Conservation (phyloP, 2,797 vertebrate genomes). For the Rhyacichthys aspro region DNA sequence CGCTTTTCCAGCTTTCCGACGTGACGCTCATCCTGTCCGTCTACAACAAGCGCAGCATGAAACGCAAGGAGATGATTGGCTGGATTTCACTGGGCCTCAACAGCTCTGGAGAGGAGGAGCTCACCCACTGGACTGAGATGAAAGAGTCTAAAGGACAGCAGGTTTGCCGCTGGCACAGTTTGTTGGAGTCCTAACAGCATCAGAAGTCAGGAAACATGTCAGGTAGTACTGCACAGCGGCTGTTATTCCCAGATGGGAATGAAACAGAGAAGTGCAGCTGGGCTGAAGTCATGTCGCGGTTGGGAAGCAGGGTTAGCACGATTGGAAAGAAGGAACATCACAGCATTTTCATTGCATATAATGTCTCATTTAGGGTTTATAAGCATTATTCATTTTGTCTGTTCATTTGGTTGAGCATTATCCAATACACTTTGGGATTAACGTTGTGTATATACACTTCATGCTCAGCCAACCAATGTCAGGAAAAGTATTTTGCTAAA, state of each 20-base stretch:
- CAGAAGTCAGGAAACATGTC: background rate
- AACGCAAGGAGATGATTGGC: conserved; percentile 97
- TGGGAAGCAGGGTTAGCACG: conserved; percentile 13
- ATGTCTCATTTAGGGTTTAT: conserved; percentile 5
- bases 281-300: conserved; percentile 8
- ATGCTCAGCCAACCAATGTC: conserved; percentile 10
- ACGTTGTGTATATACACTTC: conserved; percentile 15
- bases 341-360: conserved; percentile 8
- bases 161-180: conserved; percentile 94
- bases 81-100: conserved; percentile 98
- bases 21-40: conserved; percentile 97
- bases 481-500: background rate
- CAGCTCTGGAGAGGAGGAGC: conserved; percentile 97
- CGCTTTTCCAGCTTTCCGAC: conserved; percentile 96
- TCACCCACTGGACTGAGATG: conserved; percentile 97
- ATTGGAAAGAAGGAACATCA: conserved; percentile 9
- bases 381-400: conserved; percentile 1
- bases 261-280: conserved; percentile 16
- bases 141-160: conserved; percentile 97
- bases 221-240: conserved; percentile 3
- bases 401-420: conserved; percentile 1
- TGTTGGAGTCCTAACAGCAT: conserved; percentile 88
- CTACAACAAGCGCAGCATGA: conserved; percentile 98
- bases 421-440: background rate
- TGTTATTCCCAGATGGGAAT: conserved; percentile 6